Conservation (phyloP, 2,113 vertebrate genomes). For the Falcunculus frontatus region DNA sequence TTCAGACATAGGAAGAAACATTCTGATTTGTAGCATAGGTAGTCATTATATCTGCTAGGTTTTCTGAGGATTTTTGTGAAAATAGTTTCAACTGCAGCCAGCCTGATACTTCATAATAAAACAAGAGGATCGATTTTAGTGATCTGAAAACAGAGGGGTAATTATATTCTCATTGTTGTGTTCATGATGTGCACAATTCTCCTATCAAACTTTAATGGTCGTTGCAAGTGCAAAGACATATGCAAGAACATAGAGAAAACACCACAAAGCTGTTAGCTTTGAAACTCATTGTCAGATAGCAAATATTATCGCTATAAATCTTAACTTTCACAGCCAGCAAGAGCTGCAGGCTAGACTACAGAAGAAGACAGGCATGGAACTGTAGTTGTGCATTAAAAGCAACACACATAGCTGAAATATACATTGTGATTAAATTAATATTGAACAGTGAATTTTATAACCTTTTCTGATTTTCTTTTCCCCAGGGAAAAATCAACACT, state of each 20-base stretch:
- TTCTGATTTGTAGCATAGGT: background rate
- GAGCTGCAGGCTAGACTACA: slow-evolving; percentile 31
- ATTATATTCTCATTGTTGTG: slow-evolving; percentile 57
- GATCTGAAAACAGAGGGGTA: slow-evolving; percentile 50
- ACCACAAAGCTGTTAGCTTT: slow-evolving; percentile 29
- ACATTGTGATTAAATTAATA: slow-evolving; percentile 46
- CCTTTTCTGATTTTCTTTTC: slow-evolving; percentile 36
- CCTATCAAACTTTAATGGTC: slow-evolving; percentile 52
- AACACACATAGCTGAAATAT: slow-evolving; percentile 16
- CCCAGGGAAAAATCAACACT: slow-evolving; percentile 27
- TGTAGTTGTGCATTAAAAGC: background rate
- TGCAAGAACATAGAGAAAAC: slow-evolving; percentile 20
- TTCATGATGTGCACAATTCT: slow-evolving; percentile 50
- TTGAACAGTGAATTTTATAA: slow-evolving; percentile 21
- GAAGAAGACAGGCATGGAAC: background rate
- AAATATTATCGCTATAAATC: slow-evolving; percentile 43
- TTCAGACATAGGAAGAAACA: background rate
- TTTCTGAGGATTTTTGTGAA: slow-evolving; percentile 4
- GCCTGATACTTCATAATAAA: slow-evolving; percentile 9
- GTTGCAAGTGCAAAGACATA: slow-evolving; percentile 31
- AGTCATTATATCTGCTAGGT: background rate
- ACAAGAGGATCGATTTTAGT: slow-evolving; percentile 45
- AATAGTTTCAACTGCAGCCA: background rate
- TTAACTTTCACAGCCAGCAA: slow-evolving; percentile 1
- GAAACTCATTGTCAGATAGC: slow-evolving; percentile 35